Evolutionary conservation across 2,797 vertebrate genomes (phyloP).

Genomic region (Okamejei kenojei): DNA sequence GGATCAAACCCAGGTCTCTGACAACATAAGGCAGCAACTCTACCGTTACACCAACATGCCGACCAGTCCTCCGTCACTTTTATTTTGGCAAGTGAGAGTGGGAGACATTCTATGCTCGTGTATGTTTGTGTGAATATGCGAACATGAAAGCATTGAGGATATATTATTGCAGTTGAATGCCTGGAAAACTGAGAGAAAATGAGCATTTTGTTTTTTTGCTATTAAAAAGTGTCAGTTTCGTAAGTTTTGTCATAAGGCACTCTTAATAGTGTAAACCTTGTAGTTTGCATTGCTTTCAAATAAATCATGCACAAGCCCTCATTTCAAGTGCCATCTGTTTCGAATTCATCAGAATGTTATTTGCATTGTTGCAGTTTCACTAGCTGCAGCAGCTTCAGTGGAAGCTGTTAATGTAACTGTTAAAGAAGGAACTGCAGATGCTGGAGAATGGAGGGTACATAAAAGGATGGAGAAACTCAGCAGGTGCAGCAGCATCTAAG

Average conservation of each 20-base stretch:
- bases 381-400: background rate
- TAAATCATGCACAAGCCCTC: background rate
- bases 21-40: no score
- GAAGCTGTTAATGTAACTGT: slow-evolving; percentile 12
- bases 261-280: background rate
- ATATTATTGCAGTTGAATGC: background rate
- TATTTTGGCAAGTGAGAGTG: background rate
- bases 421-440: no score
- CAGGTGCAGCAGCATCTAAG: no score
- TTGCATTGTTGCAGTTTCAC: slow-evolving; percentile 10
- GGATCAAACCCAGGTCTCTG: no score
- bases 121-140: background rate
- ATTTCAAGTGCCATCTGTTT: slow-evolving; percentile 20
- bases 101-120: background rate
- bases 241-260: background rate
- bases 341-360: background rate
- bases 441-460: no score
- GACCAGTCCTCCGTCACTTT: background rate
- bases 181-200: background rate
- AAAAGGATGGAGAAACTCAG: no score
- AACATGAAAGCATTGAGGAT: background rate
- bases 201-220: background rate
- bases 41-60: no score
- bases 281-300: background rate
- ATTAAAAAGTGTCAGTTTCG: background rate